Evolutionary conservation across 2,797 vertebrate genomes (phyloP), one percentile per base, ranked within the genome.

Genomic region (Amblyopsis hoosieri): DNA sequence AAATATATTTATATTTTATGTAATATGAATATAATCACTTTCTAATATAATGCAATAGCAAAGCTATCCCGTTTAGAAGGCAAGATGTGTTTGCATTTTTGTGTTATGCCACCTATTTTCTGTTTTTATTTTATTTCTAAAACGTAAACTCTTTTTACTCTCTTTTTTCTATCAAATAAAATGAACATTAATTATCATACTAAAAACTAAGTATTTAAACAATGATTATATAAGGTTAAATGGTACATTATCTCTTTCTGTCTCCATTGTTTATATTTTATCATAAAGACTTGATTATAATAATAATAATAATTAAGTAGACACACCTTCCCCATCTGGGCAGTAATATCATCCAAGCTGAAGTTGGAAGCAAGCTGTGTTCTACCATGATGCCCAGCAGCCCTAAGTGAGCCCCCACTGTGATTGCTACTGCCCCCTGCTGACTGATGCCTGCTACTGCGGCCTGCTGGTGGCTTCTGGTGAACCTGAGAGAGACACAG

Each of bases 311-410:
- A 15, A 8, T 51, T 14, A 53, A 11, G 12, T 19, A 53, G 11
- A 53, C 15, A 19, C 45, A 95, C 96, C 86, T 96, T 96, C 84
- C 99, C 97, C 71, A 99, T 86, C 79, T 98, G 97, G 2, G 97
- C 95, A 0, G 97, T 98, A 92, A 99, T 98, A 81, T 99, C 97
- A 48, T 99, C 97, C 79, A 99, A 87, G 45, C 97, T 98, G 76
- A 96, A 95, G 63, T 98, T 96, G 57, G 95, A 95, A 13, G 93
- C 94, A 47, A 96, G 88, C 1, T 94, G 91, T 2, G 95, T 94
- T 47, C 93, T 81, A 60, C 85, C 83, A 9, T 81, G 76, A 55
- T 86, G 87, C 62, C 84, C 71, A 0, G 80, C 58, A 58, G 82
- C 90, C 69, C 93, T 88, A 71, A 93, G 91, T 9, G 92, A 94